Conservation (phyloP, 2,797 vertebrate genomes). For the Pipistrellus pygmaeus region DNA sequence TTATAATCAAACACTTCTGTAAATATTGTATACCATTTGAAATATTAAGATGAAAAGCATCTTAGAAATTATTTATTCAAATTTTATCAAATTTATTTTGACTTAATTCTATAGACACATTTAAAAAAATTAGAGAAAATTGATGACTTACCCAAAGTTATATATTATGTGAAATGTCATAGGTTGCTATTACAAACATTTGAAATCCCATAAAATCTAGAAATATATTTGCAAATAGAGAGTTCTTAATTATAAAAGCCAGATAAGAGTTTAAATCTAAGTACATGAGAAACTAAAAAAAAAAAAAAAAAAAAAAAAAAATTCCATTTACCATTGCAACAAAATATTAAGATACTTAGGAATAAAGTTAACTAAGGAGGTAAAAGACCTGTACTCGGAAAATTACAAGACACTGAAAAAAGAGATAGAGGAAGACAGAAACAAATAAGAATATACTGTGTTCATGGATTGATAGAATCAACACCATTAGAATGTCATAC, state of each 20-base stretch:
- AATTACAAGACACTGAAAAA: too few species aligned
- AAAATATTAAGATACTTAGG: too few species aligned
- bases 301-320: too few species aligned
- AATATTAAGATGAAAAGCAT: constrained; percentile 56
- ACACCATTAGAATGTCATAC: too few species aligned
- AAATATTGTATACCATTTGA: constrained; percentile 33
- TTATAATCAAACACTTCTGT: constrained; percentile 1
- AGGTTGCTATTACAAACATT: constrained; percentile 9
- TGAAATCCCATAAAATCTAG: constrained; percentile 18
- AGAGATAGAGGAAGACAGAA: too few species aligned
- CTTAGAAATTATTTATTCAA: constrained; percentile 27
- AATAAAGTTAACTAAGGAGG: too few species aligned
- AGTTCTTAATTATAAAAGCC: constrained; percentile 64
- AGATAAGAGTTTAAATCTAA: constrained; percentile 46
- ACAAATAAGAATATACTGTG: too few species aligned
- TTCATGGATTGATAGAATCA: too few species aligned
- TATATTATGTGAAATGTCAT: constrained; percentile 7
- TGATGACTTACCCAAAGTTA: background rate
- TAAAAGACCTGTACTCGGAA: too few species aligned
- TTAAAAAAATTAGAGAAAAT: constrained; percentile 37
- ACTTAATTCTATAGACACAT: background rate
- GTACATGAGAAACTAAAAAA: background rate
- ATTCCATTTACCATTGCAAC: too few species aligned
- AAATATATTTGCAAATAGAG: constrained; percentile 32
- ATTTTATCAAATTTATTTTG: constrained; percentile 20